Conservation (phyloP, 2,113 vertebrate species). For the Casuarius casuarius region DNA sequence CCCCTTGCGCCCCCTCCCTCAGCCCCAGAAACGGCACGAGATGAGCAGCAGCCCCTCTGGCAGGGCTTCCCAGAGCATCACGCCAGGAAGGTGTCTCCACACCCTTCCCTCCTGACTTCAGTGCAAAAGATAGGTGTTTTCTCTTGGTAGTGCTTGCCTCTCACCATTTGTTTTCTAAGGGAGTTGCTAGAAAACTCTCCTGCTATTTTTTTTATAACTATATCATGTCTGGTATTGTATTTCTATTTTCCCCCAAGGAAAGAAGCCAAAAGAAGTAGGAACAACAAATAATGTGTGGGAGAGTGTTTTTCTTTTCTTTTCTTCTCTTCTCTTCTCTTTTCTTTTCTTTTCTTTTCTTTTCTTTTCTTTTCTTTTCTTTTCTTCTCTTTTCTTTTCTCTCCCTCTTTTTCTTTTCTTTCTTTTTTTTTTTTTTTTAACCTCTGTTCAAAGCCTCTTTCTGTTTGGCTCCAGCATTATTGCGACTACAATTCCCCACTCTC, state of each 20-base stretch:
- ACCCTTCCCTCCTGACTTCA: rapidly evolving
- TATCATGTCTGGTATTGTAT: not conserved
- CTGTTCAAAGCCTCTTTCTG: conserved; percentile 10
- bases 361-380: too few relatives aligned
- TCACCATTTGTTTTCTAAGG: not conserved
- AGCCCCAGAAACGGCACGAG: rapidly evolving
- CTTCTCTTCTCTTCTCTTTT: not conserved
- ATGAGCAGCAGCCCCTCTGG: too few relatives aligned
- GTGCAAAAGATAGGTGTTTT: not conserved
- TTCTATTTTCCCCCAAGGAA: not conserved
- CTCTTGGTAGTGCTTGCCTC: not conserved
- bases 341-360: too few relatives aligned
- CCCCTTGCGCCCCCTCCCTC: not conserved
- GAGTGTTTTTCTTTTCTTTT: not conserved
- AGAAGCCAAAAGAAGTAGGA: not conserved
- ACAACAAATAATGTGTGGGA: not conserved
- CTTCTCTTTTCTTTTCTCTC: not conserved
- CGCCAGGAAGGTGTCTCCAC: not conserved
- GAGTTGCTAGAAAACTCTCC: not conserved
- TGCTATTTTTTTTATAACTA: not conserved
- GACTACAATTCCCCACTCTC: not conserved
- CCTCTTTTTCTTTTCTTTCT: too few relatives aligned
- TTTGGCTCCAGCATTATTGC: not conserved
- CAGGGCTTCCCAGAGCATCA: not conserved
- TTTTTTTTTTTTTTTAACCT: not conserved